Evolutionary conservation across 2,113 vertebrate species (phyloP).

Genomic region (Maylandia zebra): DNA sequence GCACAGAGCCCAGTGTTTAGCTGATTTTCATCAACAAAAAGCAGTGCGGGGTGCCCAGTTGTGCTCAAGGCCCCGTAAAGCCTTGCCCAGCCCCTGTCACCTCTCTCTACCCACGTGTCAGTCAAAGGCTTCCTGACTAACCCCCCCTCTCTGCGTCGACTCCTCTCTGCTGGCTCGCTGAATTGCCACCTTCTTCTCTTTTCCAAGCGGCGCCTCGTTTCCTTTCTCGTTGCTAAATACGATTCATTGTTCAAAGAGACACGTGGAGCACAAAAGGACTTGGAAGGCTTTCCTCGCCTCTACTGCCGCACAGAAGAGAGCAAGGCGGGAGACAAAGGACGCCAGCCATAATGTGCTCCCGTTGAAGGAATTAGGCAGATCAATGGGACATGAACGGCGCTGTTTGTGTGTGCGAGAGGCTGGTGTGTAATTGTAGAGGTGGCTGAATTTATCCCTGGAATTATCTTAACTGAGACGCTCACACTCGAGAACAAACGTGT

Average conservation of each 20-base stretch:
- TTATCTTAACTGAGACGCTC: not conserved
- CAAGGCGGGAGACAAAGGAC: conserved; percentile 20
- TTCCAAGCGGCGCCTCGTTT: not conserved
- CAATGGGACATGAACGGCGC: conserved; percentile 32
- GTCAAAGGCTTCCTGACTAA: not conserved
- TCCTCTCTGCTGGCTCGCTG: not conserved
- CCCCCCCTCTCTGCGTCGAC: not conserved
- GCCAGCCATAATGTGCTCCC: conserved; percentile 5
- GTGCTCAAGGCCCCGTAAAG: not conserved
- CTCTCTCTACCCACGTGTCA: not conserved
- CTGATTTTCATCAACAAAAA: not conserved
- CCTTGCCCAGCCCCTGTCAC: not conserved
- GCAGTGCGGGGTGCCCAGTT: not conserved
- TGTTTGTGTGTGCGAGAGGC: conserved; percentile 38
- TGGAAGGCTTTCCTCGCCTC: conserved; percentile 4
- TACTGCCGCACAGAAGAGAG: conserved; percentile 1
- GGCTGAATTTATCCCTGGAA: conserved; percentile 6
- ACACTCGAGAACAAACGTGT: not conserved
- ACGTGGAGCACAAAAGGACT: conserved; percentile 32
- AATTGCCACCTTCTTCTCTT: not conserved
- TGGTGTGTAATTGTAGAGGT: conserved; percentile 40
- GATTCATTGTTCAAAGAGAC: conserved; percentile 53
- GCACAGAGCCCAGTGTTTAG: not conserved
- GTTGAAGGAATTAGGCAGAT: conserved; percentile 44
- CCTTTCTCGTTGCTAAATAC: conserved; percentile 11